A percentile compares a stretch with the other conserved stretches of the same genome.
Evolutionary conservation across 1,140 invertebrate genomes (phyloP).

Genomic region (Trichonephila inaurata): DNA sequence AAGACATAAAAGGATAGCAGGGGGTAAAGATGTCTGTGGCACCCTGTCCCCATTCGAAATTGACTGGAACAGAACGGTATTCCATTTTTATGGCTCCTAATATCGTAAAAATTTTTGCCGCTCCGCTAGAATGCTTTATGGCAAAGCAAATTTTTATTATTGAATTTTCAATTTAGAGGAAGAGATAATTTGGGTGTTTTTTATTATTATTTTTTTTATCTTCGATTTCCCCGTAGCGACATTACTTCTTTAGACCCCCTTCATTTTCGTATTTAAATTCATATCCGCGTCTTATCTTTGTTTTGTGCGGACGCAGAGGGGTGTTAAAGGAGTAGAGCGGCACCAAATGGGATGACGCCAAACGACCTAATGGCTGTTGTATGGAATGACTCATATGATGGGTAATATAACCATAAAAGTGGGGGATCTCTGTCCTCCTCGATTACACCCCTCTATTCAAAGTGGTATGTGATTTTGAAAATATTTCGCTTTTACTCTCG

Average conservation of each 20-base stretch:
- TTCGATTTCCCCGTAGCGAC: neutral
- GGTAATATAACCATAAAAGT: neutral
- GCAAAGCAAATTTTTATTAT: conserved; percentile 56
- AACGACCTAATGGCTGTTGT: neutral
- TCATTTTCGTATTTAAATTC: conserved; percentile 6
- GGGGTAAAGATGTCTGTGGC: conserved; percentile 4
- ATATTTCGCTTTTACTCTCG: neutral
- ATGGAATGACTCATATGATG: neutral
- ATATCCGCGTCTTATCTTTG: neutral
- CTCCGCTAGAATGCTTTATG: neutral
- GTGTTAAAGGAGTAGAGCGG: neutral
- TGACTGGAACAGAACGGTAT: conserved; percentile 24
- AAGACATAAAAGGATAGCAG: conserved; percentile 51
- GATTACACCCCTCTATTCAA: neutral
- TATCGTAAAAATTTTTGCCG: conserved; percentile 25
- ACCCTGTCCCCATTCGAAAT: neutral
- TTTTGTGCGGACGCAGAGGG: neutral
- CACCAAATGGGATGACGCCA: neutral
- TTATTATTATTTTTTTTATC: neutral
- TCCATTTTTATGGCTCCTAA: conserved; percentile 3
- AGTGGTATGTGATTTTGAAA: neutral
- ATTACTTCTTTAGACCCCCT: neutral
- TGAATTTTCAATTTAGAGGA: conserved; percentile 52
- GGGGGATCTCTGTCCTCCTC: neutral
- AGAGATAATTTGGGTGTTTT: neutral